phyloP scores from a whole-genome alignment of 2,113 vertebrate species.

The Petromus typicus region DNA sequence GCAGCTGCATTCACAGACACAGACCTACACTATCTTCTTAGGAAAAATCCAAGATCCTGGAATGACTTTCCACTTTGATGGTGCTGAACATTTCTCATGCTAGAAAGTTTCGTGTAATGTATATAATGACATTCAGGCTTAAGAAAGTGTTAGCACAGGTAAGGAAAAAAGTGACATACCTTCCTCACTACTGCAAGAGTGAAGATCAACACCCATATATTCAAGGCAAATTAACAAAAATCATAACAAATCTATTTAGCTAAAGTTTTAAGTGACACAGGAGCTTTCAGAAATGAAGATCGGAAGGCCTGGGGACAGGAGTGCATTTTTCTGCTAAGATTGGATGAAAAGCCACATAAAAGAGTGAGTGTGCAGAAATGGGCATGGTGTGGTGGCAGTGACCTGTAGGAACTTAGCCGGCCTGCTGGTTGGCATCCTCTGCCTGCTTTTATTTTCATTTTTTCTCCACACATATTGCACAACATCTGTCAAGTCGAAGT shows the following conservation, averaged over 20 bases:
- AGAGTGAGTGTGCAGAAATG: not conserved
- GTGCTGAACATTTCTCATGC: not conserved
- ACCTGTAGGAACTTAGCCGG: not conserved
- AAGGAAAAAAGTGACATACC: not conserved
- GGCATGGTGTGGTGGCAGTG: no score
- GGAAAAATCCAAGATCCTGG: not conserved
- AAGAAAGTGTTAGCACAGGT: not conserved
- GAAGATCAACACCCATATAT: not conserved
- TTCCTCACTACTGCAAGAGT: not conserved
- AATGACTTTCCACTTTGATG: not conserved
- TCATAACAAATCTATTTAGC: not conserved
- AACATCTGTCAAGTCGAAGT: not conserved
- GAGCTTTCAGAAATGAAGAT: not conserved
- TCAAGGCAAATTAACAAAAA: not conserved
- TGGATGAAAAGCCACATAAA: not conserved
- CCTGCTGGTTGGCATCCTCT: not conserved
- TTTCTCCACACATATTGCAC: not conserved
- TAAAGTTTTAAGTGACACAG: not conserved
- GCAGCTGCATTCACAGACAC: not conserved
- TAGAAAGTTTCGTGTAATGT: not conserved
- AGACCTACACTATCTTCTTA: not conserved
- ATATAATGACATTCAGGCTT: not conserved
- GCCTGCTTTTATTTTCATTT: not conserved
- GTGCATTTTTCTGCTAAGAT: not conserved
- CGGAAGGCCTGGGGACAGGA: not conserved